phyloP scores from a whole-genome alignment of 2,888 invertebrate species.

The Sphaeridia pumilis region DNA sequence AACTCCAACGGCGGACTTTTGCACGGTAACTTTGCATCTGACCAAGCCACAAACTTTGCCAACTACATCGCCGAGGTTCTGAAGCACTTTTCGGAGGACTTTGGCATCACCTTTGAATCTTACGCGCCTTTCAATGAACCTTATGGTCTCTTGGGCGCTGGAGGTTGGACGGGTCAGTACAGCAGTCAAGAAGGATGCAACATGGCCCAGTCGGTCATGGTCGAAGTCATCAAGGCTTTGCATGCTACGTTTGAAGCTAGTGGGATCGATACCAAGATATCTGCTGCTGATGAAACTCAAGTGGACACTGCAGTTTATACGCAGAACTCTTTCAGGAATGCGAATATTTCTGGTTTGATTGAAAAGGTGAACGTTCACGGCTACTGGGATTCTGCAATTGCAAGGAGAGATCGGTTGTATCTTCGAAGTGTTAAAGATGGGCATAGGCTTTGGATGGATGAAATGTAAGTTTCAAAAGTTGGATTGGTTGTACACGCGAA shows the following conservation, averaged over 20 bases:
- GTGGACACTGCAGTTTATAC: conserved; percentile 23
- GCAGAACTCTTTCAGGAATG: conserved; percentile 23
- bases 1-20: conserved; percentile 23
- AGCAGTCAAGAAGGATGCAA: conserved; percentile 32
- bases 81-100: conserved; percentile 21
- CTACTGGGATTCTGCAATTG: conserved; percentile 25
- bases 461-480: conserved; percentile 22
- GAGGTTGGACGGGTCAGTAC: conserved; percentile 21
- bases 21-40: conserved; percentile 23
- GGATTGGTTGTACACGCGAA: not conserved
- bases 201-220: conserved; percentile 23
- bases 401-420: conserved; percentile 21
- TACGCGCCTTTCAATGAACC: conserved; percentile 35
- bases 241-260: conserved; percentile 11
- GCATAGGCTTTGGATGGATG: conserved; percentile 35
- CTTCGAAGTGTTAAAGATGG: conserved; percentile 17
- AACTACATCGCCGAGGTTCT: conserved; percentile 33
- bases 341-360: conserved; percentile 17
- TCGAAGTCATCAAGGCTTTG: conserved; percentile 17
- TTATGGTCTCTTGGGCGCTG: conserved; percentile 21
- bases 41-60: conserved; percentile 21
- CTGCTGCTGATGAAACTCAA: conserved; percentile 32
- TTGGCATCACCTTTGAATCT: conserved; percentile 24
- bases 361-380: conserved; percentile 32
- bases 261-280: conserved; percentile 16